Base-by-base conservation (phyloP, 2,797 vertebrate genomes). In the Aplochiton taeniatus region DNA sequence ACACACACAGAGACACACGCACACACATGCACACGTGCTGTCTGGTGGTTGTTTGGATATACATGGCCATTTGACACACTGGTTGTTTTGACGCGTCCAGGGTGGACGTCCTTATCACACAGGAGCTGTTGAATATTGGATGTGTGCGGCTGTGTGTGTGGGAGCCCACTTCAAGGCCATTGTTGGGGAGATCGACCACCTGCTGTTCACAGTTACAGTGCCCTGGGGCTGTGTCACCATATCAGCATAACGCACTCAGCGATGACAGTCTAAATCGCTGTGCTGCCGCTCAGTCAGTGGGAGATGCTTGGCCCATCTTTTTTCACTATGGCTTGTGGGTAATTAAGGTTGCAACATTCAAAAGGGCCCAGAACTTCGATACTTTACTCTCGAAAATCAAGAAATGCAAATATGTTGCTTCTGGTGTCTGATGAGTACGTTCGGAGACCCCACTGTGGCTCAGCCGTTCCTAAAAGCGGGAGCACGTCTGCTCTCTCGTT, bases 121-220 rank as follows among this genome's bases (percentile, higher is more conserved):
- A 76, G 48, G 45, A 0, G 31, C 69, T 44, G 75, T 62, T 85
- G 76, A 84, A 83, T 84, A 81, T 80, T 81, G 80, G 71, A 83
- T 82, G 76, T 19, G 63, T 82, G 71, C 63, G 74, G 73, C 68
- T 76, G 67, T 78, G 72, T 66, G 76, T 65, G 67, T 67, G 65
- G 75, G 70, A 77, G 70, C 71, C 65, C 58, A 19, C 70, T 19
- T 53, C 14, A 47, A 0, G 16, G 70, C 65, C 75, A 60, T 20
- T 54, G 52, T 54, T 4, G 52, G 17, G 17, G 10, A 19, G 47
- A 14, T 14, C 11, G 14, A 12, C 11, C 53, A 55, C 53, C 53
- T 55, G 53, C 19, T 41, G 53, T 12, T 55, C 18, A 12, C 53
- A 0, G 17, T 18, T 20, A 55, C 19, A 55, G 19, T 31, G 31